A percentile compares a stretch with the other conserved stretches of the same genome.
phyloP scores from a whole-genome alignment of 2,797 vertebrate genomes.

The Poeciliopsis paucimaculata region DNA sequence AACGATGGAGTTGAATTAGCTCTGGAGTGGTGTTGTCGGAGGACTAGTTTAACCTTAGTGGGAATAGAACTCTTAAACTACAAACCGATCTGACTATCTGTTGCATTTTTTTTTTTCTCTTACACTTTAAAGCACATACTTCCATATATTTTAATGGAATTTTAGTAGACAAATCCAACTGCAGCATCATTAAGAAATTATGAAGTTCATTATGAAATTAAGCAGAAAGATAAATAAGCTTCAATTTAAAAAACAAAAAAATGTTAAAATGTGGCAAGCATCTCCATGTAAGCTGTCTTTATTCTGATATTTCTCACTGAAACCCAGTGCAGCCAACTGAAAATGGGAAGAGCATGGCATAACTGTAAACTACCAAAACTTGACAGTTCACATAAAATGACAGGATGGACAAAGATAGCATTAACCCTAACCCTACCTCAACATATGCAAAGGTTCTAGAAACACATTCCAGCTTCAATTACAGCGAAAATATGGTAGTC shows the following conservation, averaged over 20 bases:
- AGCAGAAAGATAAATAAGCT: neutral
- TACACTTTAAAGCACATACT: neutral
- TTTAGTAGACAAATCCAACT: neutral
- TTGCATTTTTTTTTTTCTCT: constrained; percentile 1
- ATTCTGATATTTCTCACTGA: neutral
- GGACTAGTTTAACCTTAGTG: neutral
- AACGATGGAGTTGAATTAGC: constrained; percentile 25
- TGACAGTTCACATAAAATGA: neutral
- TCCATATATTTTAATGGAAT: neutral
- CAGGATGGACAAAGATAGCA: neutral
- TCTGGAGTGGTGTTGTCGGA: constrained; percentile 3
- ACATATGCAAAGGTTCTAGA: neutral
- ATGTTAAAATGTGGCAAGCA: neutral
- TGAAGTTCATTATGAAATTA: neutral
- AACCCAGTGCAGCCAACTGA: neutral
- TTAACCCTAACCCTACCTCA: neutral
- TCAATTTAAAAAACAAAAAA: neutral
- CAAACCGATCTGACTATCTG: neutral
- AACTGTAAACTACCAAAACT: neutral
- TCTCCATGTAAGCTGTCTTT: neutral
- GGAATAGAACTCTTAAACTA: neutral
- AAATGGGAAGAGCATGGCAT: neutral
- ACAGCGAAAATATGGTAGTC: neutral
- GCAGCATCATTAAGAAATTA: neutral
- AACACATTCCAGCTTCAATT: neutral